Percentiles rank a stretch among this genome's conserved stretches.
phyloP scores from a whole-genome alignment of 2,888 invertebrate species.

The Yponomeuta plumbellus region DNA sequence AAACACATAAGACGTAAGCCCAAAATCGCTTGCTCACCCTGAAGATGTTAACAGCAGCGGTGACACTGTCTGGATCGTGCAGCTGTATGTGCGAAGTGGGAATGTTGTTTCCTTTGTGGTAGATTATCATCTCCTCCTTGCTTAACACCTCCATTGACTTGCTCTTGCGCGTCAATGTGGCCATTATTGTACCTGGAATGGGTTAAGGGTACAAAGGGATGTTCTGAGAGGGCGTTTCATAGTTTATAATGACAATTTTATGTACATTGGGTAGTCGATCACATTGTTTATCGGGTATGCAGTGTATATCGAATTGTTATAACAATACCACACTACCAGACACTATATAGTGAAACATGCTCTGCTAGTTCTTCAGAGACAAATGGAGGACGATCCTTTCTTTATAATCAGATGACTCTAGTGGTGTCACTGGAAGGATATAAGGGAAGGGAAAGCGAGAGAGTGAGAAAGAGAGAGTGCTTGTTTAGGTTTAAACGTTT shows the following conservation, averaged over 20 bases:
- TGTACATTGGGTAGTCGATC: not conserved
- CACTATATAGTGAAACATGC: no score
- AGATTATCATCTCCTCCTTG: constrained; percentile 95
- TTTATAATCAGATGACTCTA: no score
- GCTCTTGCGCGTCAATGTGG: constrained; percentile 87
- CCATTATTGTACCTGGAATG: constrained; percentile 82
- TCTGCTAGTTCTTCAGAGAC: not conserved
- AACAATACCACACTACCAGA: no score
- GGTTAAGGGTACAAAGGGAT: no score
- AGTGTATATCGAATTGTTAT: no score
- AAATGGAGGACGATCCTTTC: no score
- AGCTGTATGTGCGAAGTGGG: constrained; percentile 96
- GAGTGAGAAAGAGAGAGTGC: no score
- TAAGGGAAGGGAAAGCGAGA: no score
- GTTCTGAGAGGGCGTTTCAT: not conserved
- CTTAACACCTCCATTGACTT: constrained; percentile 88
- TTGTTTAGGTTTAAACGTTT: no score
- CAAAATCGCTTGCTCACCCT: constrained; percentile 77
- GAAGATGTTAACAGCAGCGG: constrained; percentile 92
- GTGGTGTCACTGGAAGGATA: no score
- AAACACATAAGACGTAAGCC: not conserved
- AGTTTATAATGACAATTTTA: not conserved
- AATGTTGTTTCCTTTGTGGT: constrained; percentile 90
- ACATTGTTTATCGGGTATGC: no score
- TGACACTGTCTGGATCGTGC: constrained; percentile 95